These are phyloP conservation scores for Pangasius larnaudii DNA, from an alignment of 2,797 vertebrate genomes.

Conservation along the genomic window DNA sequence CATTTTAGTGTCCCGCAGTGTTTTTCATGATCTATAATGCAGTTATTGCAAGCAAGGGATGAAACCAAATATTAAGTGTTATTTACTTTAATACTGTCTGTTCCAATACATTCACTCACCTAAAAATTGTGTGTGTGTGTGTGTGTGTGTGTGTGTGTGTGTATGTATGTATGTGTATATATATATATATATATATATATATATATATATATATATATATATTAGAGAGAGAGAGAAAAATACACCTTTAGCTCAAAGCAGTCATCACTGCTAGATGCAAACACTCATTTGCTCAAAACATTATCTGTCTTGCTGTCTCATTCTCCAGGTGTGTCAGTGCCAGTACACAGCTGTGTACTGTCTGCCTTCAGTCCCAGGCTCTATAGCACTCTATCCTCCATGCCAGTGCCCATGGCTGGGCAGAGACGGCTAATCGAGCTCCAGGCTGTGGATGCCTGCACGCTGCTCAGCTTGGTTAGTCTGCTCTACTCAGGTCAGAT, in stretches of 20 bases:
- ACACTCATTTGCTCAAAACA: background rate
- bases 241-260: background rate
- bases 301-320: constrained; percentile 12
- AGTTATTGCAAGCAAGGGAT: background rate
- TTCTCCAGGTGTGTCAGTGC: constrained; percentile 73
- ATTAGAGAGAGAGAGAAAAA: background rate
- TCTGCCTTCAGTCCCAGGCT: constrained; percentile 75
- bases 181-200: no score
- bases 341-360: constrained; percentile 75
- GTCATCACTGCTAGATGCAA: background rate
- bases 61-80: background rate
- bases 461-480: constrained; percentile 70
- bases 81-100: no score
- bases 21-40: background rate
- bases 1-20: no score
- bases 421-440: constrained; percentile 71
- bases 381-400: constrained; percentile 65
- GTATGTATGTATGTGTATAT: no score
- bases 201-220: no score
- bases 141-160: no score
- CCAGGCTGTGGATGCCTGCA: constrained; percentile 59
- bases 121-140: background rate
- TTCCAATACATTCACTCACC: background rate
- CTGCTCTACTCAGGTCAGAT: constrained; percentile 77
- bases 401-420: constrained; percentile 56